Evolutionary conservation across 2,888 invertebrate species (phyloP), one percentile per base, ranked within the genome.

Genomic region (Platycheirus albimanus): DNA sequence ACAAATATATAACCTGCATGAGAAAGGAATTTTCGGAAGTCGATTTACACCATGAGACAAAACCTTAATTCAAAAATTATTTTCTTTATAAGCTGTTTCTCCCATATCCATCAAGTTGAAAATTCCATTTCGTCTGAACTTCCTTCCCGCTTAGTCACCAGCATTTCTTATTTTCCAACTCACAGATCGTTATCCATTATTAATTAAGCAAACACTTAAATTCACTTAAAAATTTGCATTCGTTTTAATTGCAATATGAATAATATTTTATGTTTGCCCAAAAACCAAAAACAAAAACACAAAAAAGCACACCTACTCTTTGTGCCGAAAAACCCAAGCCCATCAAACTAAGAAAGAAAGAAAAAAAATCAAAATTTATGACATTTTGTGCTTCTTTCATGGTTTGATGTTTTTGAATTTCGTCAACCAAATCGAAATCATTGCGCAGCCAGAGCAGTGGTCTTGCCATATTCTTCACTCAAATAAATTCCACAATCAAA

Each of bases 171-270:
- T 19, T 0, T 30, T 43, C 24, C 38, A 20, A 20, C 24, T n/a
- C 24, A 52, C 13, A 11, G 67, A 77, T 76, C 20, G 49, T 38
- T 43, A 81, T 81, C 81, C 66, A 63, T 67, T 61, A 66, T 33
- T 71, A 71, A 81, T 77, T 72, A 81, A 76, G 38, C 61, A 71
- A 52, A 47, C 70, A 76, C 64, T 76, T 71, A 77, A 77, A 72
- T 76, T 81, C 81, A 49, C 81, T 72, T 67, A 71, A 76, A 72
- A 71, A 76, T 77, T 81, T 77, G 81, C 81, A 76, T 76, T 76
- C 52, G 13, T 81, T 71, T 81, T 81, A 81, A 81, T 81, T 81
- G 76, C 81, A 76, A 30, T 61, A 58, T 58, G 58, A 58, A 24
- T 58, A 45, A 61, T 61, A 45, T 30, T 61, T 45, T 45, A 17